Conservation (phyloP, 2,113 vertebrate species). For the Kobus ellipsiprymnus region DNA sequence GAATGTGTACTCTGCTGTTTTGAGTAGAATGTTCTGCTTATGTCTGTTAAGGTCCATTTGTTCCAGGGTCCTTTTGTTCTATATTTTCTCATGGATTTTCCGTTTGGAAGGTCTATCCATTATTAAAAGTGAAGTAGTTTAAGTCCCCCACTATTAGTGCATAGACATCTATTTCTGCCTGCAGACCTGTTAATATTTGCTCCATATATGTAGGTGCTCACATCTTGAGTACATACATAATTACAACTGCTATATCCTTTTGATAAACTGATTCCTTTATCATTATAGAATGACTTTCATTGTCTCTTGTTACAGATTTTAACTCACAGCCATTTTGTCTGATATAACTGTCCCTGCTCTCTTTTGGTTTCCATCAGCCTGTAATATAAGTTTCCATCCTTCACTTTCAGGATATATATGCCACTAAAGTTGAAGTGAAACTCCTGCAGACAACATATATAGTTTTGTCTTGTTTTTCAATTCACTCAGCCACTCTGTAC, state of each 20-base stretch:
- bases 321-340: background rate
- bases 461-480: background rate
- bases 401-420: background rate
- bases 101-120: background rate
- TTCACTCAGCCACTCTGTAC: background rate
- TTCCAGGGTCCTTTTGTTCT: background rate
- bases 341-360: background rate
- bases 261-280: background rate
- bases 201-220: background rate
- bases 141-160: background rate
- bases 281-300: background rate
- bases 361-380: background rate
- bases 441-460: background rate
- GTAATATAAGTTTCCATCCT: background rate
- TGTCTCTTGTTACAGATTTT: background rate
- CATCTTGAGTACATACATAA: background rate
- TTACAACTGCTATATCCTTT: background rate
- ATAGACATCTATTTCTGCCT: background rate
- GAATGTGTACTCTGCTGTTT: background rate
- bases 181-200: background rate
- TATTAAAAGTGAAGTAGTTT: background rate
- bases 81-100: background rate
- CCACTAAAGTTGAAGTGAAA: background rate
- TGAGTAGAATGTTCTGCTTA: background rate
- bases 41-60: background rate